Evolutionary conservation across 2,113 vertebrate genomes (phyloP).

Genomic region (Salvelinus fontinalis): DNA sequence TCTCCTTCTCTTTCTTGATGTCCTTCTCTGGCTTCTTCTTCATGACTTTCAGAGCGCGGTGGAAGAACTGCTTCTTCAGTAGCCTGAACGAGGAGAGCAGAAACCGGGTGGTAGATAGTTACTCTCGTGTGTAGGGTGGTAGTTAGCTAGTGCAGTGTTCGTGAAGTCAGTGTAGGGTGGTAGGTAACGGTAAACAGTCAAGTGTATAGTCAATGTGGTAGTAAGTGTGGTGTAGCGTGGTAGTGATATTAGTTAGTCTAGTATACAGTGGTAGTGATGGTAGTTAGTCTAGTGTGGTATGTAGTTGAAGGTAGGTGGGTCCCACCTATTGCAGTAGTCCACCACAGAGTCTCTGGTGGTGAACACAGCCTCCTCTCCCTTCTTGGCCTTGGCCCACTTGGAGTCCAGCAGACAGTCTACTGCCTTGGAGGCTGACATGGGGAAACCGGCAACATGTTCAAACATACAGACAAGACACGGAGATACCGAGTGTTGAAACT

Average conservation of each 20-base stretch:
- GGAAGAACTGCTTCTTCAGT: slow-evolving; percentile 97
- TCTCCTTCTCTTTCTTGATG: slow-evolving; percentile 81
- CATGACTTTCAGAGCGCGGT: slow-evolving; percentile 97
- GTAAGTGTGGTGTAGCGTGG: too few species aligned
- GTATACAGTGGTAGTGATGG: too few species aligned
- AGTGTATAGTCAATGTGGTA: too few species aligned
- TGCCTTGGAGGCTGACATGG: slow-evolving; percentile 88
- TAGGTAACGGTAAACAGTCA: neutral
- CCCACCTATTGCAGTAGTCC: slow-evolving; percentile 96
- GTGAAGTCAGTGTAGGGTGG: neutral
- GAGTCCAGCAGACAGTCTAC: slow-evolving; percentile 97
- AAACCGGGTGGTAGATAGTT: neutral
- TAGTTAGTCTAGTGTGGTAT: too few species aligned
- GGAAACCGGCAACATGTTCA: slow-evolving; percentile 1
- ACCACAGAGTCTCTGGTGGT: slow-evolving; percentile 93
- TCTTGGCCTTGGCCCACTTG: slow-evolving; percentile 97
- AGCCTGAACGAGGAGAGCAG: slow-evolving; percentile 72
- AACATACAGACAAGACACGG: neutral
- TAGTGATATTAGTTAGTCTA: too few species aligned
- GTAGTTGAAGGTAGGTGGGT: neutral
- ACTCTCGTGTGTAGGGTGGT: neutral
- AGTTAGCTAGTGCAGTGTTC: too few species aligned
- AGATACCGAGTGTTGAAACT: neutral
- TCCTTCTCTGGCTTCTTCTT: slow-evolving; percentile 96
- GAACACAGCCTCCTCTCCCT: slow-evolving; percentile 93